Conservation (phyloP, 2,797 vertebrate genomes). For the Mus caroli region DNA sequence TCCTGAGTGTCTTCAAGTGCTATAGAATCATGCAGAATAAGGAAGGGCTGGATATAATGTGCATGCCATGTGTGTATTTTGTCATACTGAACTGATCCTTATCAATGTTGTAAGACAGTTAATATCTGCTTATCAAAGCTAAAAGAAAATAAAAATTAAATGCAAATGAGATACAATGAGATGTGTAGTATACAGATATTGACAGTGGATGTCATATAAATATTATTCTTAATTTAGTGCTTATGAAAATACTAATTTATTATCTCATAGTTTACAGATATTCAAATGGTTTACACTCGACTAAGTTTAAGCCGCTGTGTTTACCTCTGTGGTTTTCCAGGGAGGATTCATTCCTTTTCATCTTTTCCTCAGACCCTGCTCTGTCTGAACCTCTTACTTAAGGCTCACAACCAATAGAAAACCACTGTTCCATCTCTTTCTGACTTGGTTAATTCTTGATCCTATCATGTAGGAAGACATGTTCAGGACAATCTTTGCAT, state of each 20-base stretch:
- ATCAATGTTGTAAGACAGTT: background rate
- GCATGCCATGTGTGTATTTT: accelerated
- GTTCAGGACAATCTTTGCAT: background rate
- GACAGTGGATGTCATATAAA: accelerated
- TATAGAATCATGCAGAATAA: background rate
- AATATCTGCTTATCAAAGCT: background rate
- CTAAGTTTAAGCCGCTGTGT: background rate
- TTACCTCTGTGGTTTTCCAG: accelerated
- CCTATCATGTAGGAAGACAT: background rate
- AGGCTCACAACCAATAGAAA: accelerated
- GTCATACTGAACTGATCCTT: background rate
- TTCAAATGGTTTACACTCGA: background rate
- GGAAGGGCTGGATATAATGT: background rate
- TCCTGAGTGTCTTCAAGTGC: too few species aligned
- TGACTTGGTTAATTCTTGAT: too few species aligned
- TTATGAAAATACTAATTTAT: background rate
- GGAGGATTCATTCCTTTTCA: background rate
- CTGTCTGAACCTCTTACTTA: background rate
- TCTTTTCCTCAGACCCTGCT: too few species aligned
- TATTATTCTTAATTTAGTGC: background rate
- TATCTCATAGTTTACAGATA: too few species aligned
- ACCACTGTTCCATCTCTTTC: background rate
- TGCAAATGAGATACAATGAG: background rate
- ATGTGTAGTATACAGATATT: background rate
- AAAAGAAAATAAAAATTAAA: background rate